These are phyloP conservation scores for Corythaixoides concolor DNA, from an alignment of 2,113 vertebrate species.

Conservation along the genomic window DNA sequence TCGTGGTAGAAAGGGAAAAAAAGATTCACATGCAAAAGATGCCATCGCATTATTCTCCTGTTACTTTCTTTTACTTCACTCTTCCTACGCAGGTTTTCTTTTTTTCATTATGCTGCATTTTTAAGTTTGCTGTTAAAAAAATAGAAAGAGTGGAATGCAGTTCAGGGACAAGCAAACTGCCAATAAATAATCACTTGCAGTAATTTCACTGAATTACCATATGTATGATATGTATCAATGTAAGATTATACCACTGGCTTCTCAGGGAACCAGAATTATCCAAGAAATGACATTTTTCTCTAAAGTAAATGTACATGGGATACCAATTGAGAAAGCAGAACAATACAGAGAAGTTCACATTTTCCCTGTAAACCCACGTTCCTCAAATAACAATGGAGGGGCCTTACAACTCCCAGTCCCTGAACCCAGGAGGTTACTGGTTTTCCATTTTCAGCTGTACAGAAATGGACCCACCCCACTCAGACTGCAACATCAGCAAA, in stretches of 20 bases:
- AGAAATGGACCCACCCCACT: background rate
- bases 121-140: background rate
- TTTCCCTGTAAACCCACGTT: background rate
- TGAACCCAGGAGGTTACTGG: background rate
- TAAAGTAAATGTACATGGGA: background rate
- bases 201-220: background rate
- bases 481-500: background rate
- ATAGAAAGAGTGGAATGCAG: background rate
- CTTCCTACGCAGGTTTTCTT: background rate
- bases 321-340: background rate
- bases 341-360: background rate
- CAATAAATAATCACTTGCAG: background rate
- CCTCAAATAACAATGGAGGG: background rate
- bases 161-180: background rate
- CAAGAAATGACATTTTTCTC: background rate
- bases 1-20: background rate
- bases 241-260: background rate
- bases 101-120: background rate
- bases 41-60: background rate
- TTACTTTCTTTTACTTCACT: slow-evolving; percentile 30
- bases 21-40: background rate
- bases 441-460: background rate
- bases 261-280: background rate
- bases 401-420: background rate
- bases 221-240: background rate